Evolutionary conservation across 2,888 invertebrate species (phyloP).

Genomic region (Heliconius ismenius): DNA sequence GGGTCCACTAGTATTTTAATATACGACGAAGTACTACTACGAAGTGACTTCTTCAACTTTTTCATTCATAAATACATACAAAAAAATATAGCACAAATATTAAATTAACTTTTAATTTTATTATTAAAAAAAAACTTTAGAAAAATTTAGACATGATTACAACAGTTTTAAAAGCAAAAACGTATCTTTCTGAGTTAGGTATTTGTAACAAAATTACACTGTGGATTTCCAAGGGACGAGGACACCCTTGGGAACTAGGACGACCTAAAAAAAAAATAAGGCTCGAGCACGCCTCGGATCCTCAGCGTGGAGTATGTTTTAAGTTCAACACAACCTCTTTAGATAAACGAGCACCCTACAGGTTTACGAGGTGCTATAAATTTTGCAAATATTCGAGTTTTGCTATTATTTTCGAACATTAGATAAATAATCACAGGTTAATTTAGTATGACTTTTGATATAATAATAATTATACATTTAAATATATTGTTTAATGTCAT

Average conservation of each 20-base stretch:
- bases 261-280: slow-evolving; percentile 56
- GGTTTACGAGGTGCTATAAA: slow-evolving; percentile 36
- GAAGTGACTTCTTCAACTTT: too few species aligned
- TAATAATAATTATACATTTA: background rate
- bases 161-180: background rate
- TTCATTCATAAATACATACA: too few species aligned
- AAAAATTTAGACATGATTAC: background rate
- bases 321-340: slow-evolving; percentile 30
- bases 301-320: slow-evolving; percentile 49
- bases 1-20: too few species aligned
- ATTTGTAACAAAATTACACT: slow-evolving; percentile 27
- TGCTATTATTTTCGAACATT: slow-evolving; percentile 23
- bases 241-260: slow-evolving; percentile 33
- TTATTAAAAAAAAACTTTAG: background rate
- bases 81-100: background rate
- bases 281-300: slow-evolving; percentile 58
- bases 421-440: background rate
- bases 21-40: background rate
- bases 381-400: slow-evolving; percentile 33
- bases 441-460: background rate
- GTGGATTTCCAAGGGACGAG: slow-evolving; percentile 21
- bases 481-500: background rate
- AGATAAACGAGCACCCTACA: slow-evolving; percentile 28
- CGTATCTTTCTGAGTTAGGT: background rate
- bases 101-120: background rate